Base-by-base conservation (phyloP, 2,888 invertebrate species). In the Elmis aenea region DNA sequence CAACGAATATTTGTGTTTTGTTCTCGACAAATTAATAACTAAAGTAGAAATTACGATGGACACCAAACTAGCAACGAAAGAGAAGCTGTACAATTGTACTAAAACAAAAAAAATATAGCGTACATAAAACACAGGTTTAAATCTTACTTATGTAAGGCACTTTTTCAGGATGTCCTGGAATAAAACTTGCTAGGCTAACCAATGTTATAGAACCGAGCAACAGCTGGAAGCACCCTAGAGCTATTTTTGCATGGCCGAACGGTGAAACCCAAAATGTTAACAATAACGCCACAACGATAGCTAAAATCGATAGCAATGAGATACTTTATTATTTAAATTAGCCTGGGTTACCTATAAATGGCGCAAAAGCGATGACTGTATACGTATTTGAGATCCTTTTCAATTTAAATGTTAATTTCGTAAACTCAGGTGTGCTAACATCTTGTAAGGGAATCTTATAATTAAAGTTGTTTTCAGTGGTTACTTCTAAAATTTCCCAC, bases 211-310 rank as follows among this genome's bases (percentile, higher is more conserved):
- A 45, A 20, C 54, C 52, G 22, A 66, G 26, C n/a, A 67, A 18
- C 18, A 68, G 32, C 24, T 63, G 61, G 5, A 57, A 39, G 45
- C 63, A 61, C 16, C 48, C 51, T 22, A 67, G 36, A 4, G 58
- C 50, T 10, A 66, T 55, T 48, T 65, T 66, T 12, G 56, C 39
- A 20, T 51, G 46, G n/a, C 60, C 59, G 30, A 61, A 56, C 2
- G 65, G 62, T 15, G 62, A 60, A 12, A 59, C 45, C 58, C 65
- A 67, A 49, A 66, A 68, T 9, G 59, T 55, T n/a, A 18, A 6
- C 18, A 18, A 18, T 6, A 18, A 18, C 18, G 18, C 8, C 18
- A 8, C 18, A 18, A 8, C 18, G 18, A 18, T 18, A n/a, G n/a
- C n/a, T n/a, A n/a, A n/a, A n/a, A n/a, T n/a, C n/a, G n/a, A n/a